Percentiles rank a stretch among this genome's conserved stretches.
These are phyloP conservation scores for Notechis scutatus DNA, from an alignment of 2,113 vertebrate genomes.

Conservation along the genomic window DNA sequence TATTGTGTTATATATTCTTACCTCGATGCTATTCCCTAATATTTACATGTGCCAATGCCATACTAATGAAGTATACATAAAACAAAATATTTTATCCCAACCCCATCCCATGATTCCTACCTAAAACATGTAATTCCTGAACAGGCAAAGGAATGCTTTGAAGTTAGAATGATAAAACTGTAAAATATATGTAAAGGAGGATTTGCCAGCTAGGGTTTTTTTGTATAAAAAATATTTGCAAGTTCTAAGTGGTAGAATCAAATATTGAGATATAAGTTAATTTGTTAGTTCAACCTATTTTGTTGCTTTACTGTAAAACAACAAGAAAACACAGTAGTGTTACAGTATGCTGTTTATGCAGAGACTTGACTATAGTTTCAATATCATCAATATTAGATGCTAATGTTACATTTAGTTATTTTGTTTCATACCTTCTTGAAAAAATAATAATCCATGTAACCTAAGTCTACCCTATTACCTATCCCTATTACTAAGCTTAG, in stretches of 20 bases:
- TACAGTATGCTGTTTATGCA: slow-evolving; percentile 36
- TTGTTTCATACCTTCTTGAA: not conserved
- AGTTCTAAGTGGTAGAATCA: slow-evolving; percentile 16
- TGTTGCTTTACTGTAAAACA: slow-evolving; percentile 20
- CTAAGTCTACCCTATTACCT: not conserved
- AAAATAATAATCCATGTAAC: slow-evolving; percentile 17
- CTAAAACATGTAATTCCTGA: slow-evolving; percentile 47
- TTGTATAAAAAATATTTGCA: slow-evolving; percentile 22
- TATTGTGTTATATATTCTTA: not conserved
- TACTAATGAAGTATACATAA: not conserved
- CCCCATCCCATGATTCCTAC: not conserved
- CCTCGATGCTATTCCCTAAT: not conserved
- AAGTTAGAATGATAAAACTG: slow-evolving; percentile 42
- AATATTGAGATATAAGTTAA: slow-evolving; percentile 39
- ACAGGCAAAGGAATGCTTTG: slow-evolving; percentile 32
- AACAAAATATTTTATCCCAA: not conserved
- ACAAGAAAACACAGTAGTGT: slow-evolving; percentile 19
- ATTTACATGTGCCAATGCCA: slow-evolving; percentile 16
- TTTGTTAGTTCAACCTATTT: slow-evolving; percentile 40
- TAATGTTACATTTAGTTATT: slow-evolving; percentile 24
- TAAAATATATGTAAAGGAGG: slow-evolving; percentile 18
- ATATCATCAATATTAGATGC: slow-evolving; percentile 23
- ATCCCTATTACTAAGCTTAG: not conserved
- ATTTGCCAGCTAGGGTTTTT: not conserved
- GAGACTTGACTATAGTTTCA: slow-evolving; percentile 27